Evolutionary conservation across 2,797 vertebrate species (phyloP).

Genomic region (Geotrypetes seraphini): DNA sequence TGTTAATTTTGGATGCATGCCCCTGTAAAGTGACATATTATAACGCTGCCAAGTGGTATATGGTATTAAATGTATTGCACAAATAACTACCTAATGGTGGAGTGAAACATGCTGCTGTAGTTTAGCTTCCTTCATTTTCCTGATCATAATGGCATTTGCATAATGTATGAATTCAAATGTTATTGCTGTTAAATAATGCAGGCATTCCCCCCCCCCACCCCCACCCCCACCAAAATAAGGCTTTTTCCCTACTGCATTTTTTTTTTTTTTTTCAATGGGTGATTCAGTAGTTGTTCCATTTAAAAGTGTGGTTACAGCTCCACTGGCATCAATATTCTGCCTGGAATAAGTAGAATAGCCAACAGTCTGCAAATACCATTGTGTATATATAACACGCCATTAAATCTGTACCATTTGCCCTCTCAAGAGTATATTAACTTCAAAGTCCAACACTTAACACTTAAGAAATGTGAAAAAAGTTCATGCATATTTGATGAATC

Average conservation of each 20-base stretch:
- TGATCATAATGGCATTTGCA: constrained; percentile 60
- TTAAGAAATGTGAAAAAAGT: constrained; percentile 33
- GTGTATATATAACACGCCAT: constrained; percentile 49
- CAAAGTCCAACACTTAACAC: constrained; percentile 28
- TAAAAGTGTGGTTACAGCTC: constrained; percentile 47
- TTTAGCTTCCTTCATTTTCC: constrained; percentile 56
- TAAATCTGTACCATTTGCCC: constrained; percentile 32
- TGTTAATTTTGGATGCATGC: constrained; percentile 43
- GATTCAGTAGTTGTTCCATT: constrained; percentile 43
- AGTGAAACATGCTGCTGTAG: constrained; percentile 41
- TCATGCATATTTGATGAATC: constrained; percentile 22
- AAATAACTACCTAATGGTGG: constrained; percentile 53
- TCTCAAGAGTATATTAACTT: constrained; percentile 25
- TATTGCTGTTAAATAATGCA: constrained; percentile 71
- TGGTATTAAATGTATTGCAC: constrained; percentile 45
- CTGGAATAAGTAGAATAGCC: constrained; percentile 30
- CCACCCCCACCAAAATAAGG: constrained; percentile 54
- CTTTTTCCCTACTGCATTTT: constrained; percentile 52
- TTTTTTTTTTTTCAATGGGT: constrained; percentile 53
- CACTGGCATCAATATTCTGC: constrained; percentile 34
- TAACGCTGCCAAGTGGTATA: background rate
- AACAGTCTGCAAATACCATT: constrained; percentile 28
- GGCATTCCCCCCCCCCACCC: constrained; percentile 55
- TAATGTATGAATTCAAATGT: constrained; percentile 68
- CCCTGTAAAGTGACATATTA: constrained; percentile 21